Evolutionary conservation across 2,888 invertebrate genomes (phyloP).

Genomic region (Cheiracanthium punctorium): DNA sequence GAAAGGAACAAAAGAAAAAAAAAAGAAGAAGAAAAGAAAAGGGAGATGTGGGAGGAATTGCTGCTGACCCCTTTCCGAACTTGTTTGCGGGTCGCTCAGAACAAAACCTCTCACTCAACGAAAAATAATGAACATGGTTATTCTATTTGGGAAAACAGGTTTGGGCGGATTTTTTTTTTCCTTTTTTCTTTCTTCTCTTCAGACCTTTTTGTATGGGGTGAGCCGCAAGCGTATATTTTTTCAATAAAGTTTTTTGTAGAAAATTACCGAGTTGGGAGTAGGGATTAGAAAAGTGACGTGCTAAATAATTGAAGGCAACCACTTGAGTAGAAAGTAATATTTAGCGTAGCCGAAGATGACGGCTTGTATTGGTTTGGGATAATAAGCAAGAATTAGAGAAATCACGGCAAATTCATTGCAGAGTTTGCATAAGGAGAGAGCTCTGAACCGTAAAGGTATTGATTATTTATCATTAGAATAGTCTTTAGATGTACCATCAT

Average conservation of each 20-base stretch:
- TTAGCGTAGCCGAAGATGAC: too few species aligned
- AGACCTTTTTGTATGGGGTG: slow-evolving; percentile 17
- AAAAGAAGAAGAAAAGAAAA: slow-evolving; percentile 29
- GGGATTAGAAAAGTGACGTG: neutral
- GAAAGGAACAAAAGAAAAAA: slow-evolving; percentile 36
- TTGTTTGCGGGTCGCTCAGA: slow-evolving; percentile 34
- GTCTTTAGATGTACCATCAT: too few species aligned
- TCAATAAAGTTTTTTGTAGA: slow-evolving; percentile 15
- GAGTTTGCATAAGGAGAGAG: too few species aligned
- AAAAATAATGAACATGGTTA: slow-evolving; percentile 22
- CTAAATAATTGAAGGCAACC: neutral
- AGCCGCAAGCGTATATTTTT: slow-evolving; percentile 20
- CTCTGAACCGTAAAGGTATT: too few species aligned
- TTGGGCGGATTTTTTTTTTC: neutral
- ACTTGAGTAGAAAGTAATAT: neutral
- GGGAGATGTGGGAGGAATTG: slow-evolving; percentile 27
- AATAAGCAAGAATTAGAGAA: too few species aligned
- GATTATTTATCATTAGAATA: too few species aligned
- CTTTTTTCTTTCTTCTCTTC: neutral
- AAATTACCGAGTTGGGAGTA: slow-evolving; percentile 2
- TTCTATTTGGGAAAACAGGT: slow-evolving; percentile 13
- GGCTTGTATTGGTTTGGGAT: too few species aligned
- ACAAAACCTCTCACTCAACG: slow-evolving; percentile 23
- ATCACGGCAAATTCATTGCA: too few species aligned
- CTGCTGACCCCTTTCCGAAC: slow-evolving; percentile 48